These are phyloP conservation scores for Phyllostomus hastatus DNA, from an alignment of 2,113 vertebrate species.

Conservation along the genomic window DNA sequence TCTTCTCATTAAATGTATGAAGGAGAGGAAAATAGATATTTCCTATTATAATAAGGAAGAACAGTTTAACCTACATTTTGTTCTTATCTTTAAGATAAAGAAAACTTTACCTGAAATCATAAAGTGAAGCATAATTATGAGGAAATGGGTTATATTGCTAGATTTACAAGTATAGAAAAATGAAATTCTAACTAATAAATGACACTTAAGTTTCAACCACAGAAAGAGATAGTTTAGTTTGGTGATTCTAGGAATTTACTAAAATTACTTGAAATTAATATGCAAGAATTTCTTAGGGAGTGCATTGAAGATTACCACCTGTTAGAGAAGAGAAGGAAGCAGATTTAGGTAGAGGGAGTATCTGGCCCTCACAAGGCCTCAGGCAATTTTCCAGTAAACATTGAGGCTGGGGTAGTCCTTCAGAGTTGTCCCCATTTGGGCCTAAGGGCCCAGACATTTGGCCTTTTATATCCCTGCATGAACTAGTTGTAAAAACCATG, in stretches of 20 bases:
- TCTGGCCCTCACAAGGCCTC: neutral
- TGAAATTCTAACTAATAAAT: neutral
- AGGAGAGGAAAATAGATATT: neutral
- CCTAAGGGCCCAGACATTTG: neutral
- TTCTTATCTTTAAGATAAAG: neutral
- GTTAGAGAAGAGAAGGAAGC: neutral
- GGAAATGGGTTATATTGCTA: neutral
- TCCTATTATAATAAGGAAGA: neutral
- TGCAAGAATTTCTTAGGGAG: neutral
- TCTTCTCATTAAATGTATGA: neutral
- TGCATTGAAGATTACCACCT: neutral
- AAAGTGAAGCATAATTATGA: neutral
- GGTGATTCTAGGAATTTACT: neutral
- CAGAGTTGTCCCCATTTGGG: neutral
- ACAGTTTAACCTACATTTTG: neutral
- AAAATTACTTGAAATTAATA: neutral
- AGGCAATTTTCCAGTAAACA: neutral
- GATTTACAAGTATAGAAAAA: neutral
- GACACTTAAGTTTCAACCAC: neutral
- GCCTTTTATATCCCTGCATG: neutral
- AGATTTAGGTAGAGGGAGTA: neutral
- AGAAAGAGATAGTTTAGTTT: neutral
- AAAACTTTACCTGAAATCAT: neutral
- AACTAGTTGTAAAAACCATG: neutral
- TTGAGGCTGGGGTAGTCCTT: neutral